Evolutionary conservation across 1,140 invertebrate genomes (phyloP).

Genomic region (Argopecten irradians): DNA sequence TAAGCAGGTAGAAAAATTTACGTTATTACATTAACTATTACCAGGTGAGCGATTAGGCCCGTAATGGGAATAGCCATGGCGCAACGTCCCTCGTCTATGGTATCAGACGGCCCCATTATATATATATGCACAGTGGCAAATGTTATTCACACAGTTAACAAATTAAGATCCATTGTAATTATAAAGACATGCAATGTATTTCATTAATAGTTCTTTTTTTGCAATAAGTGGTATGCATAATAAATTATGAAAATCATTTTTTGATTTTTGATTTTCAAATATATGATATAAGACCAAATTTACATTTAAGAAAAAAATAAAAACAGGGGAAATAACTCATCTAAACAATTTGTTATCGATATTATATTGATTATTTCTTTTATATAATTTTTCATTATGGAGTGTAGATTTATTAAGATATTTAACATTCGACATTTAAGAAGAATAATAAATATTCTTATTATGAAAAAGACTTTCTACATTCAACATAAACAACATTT

Average conservation of each 20-base stretch:
- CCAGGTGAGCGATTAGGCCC: background rate
- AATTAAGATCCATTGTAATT: background rate
- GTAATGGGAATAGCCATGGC: constrained; percentile 19
- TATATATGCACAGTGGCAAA: background rate
- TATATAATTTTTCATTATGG: too few species aligned
- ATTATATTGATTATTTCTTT: too few species aligned
- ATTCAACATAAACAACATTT: too few species aligned
- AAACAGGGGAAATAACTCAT: background rate
- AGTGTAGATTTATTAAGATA: too few species aligned
- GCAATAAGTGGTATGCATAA: background rate
- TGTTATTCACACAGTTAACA: background rate
- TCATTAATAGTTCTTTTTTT: background rate
- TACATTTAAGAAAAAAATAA: too few species aligned
- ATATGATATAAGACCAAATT: too few species aligned
- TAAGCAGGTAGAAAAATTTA: background rate
- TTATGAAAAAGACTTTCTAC: too few species aligned
- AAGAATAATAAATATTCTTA: background rate
- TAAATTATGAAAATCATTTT: too few species aligned
- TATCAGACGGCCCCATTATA: background rate
- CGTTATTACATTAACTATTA: background rate
- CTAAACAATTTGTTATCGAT: too few species aligned
- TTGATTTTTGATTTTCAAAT: too few species aligned
- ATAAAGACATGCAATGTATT: background rate
- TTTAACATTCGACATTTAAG: background rate
- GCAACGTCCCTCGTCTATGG: constrained; percentile 3